Percentiles rank a stretch among this genome's conserved stretches.
These are phyloP conservation scores for Buphagus erythrorhynchus DNA, from an alignment of 2,797 vertebrate genomes.

Conservation along the genomic window DNA sequence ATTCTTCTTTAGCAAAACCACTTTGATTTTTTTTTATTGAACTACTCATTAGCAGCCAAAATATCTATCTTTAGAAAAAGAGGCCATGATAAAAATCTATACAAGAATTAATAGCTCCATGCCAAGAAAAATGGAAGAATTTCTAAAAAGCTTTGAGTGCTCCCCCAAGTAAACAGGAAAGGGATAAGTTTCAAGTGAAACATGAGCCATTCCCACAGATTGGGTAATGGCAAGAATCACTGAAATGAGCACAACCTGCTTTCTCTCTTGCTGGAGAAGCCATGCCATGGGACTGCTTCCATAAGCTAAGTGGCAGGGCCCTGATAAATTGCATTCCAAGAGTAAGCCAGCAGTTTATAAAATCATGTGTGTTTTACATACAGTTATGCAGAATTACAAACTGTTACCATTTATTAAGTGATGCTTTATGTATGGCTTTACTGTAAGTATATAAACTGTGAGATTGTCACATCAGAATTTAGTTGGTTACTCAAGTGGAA, in stretches of 20 bases:
- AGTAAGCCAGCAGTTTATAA: neutral
- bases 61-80: neutral
- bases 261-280: neutral
- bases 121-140: neutral
- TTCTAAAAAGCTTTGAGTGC: neutral
- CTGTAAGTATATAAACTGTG: neutral
- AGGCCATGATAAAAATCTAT: neutral
- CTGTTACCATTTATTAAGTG: neutral
- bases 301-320: neutral
- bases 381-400: neutral
- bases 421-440: neutral
- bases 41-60: neutral
- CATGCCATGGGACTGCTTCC: neutral
- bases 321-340: neutral
- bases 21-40: neutral
- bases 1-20: neutral
- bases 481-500: neutral
- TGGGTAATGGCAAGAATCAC: neutral
- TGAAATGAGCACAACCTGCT: neutral
- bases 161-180: conserved; percentile 26
- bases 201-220: neutral
- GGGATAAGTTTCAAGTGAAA: neutral
- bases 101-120: neutral
- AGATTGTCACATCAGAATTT: neutral
- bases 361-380: neutral